Evolutionary conservation across 2,888 invertebrate genomes (phyloP), one percentile per base, ranked within the genome.

Genomic region (Ctena decussata): DNA sequence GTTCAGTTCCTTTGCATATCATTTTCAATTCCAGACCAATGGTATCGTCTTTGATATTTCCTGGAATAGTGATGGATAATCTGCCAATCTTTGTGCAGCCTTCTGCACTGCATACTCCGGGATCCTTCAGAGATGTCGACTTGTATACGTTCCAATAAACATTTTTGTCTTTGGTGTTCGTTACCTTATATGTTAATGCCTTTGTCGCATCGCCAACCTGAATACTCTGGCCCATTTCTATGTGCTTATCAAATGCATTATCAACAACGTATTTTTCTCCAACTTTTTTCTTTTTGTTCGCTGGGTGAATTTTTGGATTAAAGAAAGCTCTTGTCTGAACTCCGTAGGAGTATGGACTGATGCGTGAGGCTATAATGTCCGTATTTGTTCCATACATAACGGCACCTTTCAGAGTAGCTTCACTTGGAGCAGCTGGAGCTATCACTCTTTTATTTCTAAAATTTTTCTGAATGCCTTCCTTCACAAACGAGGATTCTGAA

Each of bases 371-470:
- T 39, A 90, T 90, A 3, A 83, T 76, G 18, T 80, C 71, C 15
- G 85, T 80, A 65, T 89, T 75, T n/a, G 82, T 85, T n/a, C 90
- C 90, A 60, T 81, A 90, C 80, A 89, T 84, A 0, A 89, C 85
- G 0, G 90, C 88, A 0, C 90, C 90, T 80, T 86, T 89, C 41
- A 90, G 75, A 60, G 87, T 84, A 39, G 89, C 85, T 32, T 65
- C 70, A 27, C 85, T 74, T 35, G 81, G 84, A 39, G 83, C 82
- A 1, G 71, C 74, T 35, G 86, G 87, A 32, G 86, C 81, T 35
- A 87, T 77, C 6, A 87, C 82, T 73, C 65, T 73, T 15, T 81
- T n/a, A 15, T 24, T 60, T 0, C 60, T 60, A 57, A 90, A 87
- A 49, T 77, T 57, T 27, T 84, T 76, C 71, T 71, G 82, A 12